These are phyloP conservation scores for Aleiodes leptofemur DNA, from an alignment of 2,888 invertebrate genomes.

Conservation along the genomic window DNA sequence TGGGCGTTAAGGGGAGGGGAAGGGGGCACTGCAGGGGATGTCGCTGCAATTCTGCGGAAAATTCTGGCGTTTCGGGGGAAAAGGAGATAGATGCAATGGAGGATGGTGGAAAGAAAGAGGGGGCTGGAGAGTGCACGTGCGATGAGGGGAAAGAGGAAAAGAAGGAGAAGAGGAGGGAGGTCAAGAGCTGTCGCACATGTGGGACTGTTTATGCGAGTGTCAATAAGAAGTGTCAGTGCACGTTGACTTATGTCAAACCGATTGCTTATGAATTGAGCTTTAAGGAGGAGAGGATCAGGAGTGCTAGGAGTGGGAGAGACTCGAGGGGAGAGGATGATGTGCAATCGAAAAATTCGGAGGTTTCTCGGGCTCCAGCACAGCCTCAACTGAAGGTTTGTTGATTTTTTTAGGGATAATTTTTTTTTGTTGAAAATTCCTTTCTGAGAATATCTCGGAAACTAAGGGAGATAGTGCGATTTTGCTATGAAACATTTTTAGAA, in stretches of 20 bases:
- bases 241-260: slow-evolving; percentile 69
- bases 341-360: slow-evolving; percentile 4
- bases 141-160: slow-evolving; percentile 51
- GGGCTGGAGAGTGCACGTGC: slow-evolving; percentile 56
- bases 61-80: background rate
- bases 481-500: too few species aligned
- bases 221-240: slow-evolving; percentile 63
- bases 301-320: background rate
- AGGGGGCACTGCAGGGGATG: slow-evolving; percentile 29
- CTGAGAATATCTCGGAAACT: background rate
- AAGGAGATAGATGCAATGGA: background rate
- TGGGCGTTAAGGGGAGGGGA: slow-evolving; percentile 43
- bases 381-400: slow-evolving; percentile 28
- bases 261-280: slow-evolving; percentile 76
- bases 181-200: slow-evolving; percentile 62
- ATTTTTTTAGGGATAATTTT: slow-evolving; percentile 35
- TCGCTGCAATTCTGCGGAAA: slow-evolving; percentile 1
- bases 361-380: slow-evolving; percentile 39
- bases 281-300: slow-evolving; percentile 48
- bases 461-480: too few species aligned
- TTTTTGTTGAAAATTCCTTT: background rate
- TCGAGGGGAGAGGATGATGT: background rate
- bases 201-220: slow-evolving; percentile 63
- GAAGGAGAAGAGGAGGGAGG: slow-evolving; percentile 15
- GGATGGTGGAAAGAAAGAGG: slow-evolving; percentile 1